A percentile compares a stretch with the other conserved stretches of the same genome.
Conservation (phyloP, 37 sponge, comb jelly and placozoan species). For the Eunapius fragilis region DNA sequence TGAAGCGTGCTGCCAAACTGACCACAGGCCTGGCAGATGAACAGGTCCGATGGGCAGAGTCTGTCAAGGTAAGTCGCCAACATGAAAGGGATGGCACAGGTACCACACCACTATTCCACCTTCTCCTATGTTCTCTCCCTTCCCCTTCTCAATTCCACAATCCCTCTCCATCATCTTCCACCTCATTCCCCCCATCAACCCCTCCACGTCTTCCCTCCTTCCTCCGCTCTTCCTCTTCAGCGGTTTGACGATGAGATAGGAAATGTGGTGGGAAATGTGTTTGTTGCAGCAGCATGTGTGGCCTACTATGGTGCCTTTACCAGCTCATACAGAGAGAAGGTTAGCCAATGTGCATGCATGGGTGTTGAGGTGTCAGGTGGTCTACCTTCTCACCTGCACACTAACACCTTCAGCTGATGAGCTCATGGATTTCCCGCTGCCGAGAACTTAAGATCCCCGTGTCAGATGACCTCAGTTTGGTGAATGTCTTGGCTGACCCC, state of each 20-base stretch:
- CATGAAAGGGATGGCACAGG: neutral
- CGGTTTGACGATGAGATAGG: slow-evolving; percentile 86
- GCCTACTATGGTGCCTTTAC: slow-evolving; percentile 99
- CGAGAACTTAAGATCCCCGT: slow-evolving; percentile 82
- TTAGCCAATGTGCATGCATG: slow-evolving; percentile 13
- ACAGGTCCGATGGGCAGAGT: slow-evolving; percentile 93
- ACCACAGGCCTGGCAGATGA: slow-evolving; percentile 97
- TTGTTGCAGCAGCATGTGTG: slow-evolving; percentile 97
- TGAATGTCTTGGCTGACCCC: slow-evolving; percentile 77
- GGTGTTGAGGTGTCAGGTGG: neutral
- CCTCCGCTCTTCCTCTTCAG: slow-evolving; percentile 7
- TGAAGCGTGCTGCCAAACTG: slow-evolving; percentile 91
- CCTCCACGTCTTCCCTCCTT: too few species aligned
- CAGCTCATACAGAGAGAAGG: slow-evolving; percentile 82
- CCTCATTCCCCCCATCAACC: too few species aligned
- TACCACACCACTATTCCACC: neutral
- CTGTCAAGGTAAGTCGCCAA: slow-evolving; percentile 71
- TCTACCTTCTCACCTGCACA: neutral
- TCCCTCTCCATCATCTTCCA: too few species aligned
- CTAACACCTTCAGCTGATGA: slow-evolving; percentile 59
- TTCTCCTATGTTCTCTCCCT: neutral
- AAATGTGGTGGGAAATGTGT: slow-evolving; percentile 99
- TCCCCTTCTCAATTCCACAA: neutral
- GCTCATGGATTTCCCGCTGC: slow-evolving; percentile 82
- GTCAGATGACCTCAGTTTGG: neutral